Evolutionary conservation across 2,113 vertebrate genomes (phyloP).

Genomic region (Rattus rattus): DNA sequence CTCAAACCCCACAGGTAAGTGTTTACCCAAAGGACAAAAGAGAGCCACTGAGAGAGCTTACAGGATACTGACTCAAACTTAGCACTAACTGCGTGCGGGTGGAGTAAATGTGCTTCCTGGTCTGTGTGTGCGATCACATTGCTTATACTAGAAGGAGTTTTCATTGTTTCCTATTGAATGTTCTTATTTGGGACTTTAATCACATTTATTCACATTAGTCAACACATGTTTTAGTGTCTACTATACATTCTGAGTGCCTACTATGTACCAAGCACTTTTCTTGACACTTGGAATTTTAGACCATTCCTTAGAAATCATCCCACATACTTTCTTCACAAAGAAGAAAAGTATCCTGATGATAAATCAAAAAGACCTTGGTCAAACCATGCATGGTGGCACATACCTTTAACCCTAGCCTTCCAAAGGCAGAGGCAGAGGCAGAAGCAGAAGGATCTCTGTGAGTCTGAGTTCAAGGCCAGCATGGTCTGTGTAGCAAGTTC

Average conservation of each 20-base stretch:
- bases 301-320: neutral
- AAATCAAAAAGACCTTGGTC: neutral
- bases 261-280: neutral
- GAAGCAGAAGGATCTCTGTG: neutral
- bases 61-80: neutral
- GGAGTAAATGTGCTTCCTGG: neutral
- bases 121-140: neutral
- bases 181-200: neutral
- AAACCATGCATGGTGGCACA: neutral
- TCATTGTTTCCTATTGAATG: constrained; percentile 1
- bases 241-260: neutral
- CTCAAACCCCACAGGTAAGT: neutral
- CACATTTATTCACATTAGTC: neutral
- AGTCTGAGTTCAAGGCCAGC: neutral
- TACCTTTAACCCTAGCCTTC: neutral
- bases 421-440: neutral
- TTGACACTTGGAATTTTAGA: neutral
- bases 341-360: neutral
- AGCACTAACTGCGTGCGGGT: neutral
- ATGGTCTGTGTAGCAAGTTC: neutral
- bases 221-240: neutral
- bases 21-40: neutral
- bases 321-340: neutral
- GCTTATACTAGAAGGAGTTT: neutral
- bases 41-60: neutral